Percentiles rank a stretch among this genome's conserved stretches.
Evolutionary conservation across 2,888 invertebrate species (phyloP).

Genomic region (Leuctra nigra): DNA sequence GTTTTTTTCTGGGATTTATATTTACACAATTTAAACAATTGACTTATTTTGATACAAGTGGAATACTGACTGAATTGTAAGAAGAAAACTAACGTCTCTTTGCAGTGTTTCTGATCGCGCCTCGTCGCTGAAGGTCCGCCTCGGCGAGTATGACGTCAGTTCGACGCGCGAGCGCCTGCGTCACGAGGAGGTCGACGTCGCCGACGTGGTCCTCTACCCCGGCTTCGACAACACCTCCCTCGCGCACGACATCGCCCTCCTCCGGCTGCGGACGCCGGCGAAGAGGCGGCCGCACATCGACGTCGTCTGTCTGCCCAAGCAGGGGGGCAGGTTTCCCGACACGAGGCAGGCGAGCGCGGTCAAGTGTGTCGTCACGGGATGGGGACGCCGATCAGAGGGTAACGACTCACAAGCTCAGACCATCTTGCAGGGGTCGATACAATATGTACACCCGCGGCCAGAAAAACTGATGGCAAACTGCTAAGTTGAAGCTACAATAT

Average conservation of each 20-base stretch:
- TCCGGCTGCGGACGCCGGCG: slow-evolving; percentile 34
- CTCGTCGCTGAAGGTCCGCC: slow-evolving; percentile 37
- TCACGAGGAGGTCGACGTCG: slow-evolving; percentile 38
- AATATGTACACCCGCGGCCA: too few species aligned
- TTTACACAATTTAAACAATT: too few species aligned
- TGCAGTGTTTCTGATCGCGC: not conserved
- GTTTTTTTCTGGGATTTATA: too few species aligned
- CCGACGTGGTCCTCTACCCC: slow-evolving; percentile 35
- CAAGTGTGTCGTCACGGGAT: slow-evolving; percentile 40
- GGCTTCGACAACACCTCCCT: slow-evolving; percentile 38
- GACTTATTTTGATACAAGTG: too few species aligned
- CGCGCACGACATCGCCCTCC: slow-evolving; percentile 40
- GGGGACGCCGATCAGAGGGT: slow-evolving; percentile 41
- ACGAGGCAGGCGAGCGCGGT: slow-evolving; percentile 25
- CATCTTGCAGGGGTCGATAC: too few species aligned
- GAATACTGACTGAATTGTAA: too few species aligned
- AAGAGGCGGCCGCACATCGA: slow-evolving; percentile 35
- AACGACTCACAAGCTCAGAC: too few species aligned
- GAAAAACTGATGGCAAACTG: too few species aligned
- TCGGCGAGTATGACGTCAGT: slow-evolving; percentile 41
- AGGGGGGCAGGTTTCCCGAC: slow-evolving; percentile 31
- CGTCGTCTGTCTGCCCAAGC: slow-evolving; percentile 37
- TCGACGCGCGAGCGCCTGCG: slow-evolving; percentile 36
- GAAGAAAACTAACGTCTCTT: too few species aligned
- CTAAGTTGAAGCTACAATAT: too few species aligned